phyloP scores from a whole-genome alignment of 37 sponge, comb jelly and placozoan genomes.

The Beroe ovata region DNA sequence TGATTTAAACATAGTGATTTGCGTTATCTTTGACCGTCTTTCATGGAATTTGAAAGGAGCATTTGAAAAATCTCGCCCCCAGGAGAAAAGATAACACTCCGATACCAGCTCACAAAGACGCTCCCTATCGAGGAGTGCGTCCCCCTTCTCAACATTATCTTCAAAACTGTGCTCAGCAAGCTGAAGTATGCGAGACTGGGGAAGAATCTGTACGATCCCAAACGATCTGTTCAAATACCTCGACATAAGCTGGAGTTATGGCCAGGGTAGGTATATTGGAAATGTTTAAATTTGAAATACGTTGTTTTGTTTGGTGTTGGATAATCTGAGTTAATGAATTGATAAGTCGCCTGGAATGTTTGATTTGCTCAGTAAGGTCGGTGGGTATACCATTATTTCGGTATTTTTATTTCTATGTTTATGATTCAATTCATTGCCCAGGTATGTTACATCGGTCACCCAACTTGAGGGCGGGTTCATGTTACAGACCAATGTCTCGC shows the following conservation, averaged over 20 bases:
- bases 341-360: too few species aligned
- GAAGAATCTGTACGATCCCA: constrained; percentile 25
- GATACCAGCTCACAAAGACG: constrained; percentile 12
- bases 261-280: constrained; percentile 59
- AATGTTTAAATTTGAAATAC: background rate
- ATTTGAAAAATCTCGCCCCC: background rate
- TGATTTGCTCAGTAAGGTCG: too few species aligned
- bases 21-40: too few species aligned
- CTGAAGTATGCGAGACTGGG: constrained; percentile 40
- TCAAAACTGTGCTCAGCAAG: constrained; percentile 31
- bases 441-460: constrained; percentile 47
- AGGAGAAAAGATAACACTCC: background rate
- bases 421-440: too few species aligned
- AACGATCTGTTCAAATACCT: background rate
- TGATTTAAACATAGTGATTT: too few species aligned
- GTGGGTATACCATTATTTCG: too few species aligned
- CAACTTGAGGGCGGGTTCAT: constrained; percentile 47
- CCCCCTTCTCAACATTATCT: constrained; percentile 65
- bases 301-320: too few species aligned
- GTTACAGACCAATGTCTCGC: constrained; percentile 55
- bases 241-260: constrained; percentile 50
- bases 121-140: background rate
- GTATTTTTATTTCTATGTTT: too few species aligned
- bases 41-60: too few species aligned
- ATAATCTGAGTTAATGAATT: too few species aligned